Base-by-base conservation (phyloP, 2,113 vertebrate genomes). In the Donacobius atricapilla region DNA sequence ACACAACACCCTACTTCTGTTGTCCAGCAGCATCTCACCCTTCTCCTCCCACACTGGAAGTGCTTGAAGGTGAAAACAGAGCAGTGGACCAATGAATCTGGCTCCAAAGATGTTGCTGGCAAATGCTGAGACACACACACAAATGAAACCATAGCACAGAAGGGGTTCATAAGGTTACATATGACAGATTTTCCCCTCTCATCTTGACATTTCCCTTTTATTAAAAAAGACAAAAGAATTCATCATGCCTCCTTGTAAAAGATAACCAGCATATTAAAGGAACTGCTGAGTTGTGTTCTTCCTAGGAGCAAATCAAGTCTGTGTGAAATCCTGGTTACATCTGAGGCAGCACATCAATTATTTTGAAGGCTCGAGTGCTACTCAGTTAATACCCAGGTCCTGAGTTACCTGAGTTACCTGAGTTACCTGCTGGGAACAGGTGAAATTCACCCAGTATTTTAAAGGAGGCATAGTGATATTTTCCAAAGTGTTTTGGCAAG, bases 401-500 rank as follows among this genome's bases (percentile, higher is more conserved):
- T 56, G 39, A 90, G 72, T 51, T 89, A 71, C 54, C 39, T 90
- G 47, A n/a, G n/a, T n/a, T n/a, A n/a, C 47, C 56, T 56, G 39
- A 90, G 72, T 51, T 89, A 71, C 54, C 39, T 90, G 47, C 89
- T 95, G 83, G 2, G 24, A 79, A 54, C 68, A 86, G 64, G 20
- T 73, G 68, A 92, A 81, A 86, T 93, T 93, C 91, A 89, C 64
- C 56, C 60, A 54, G 64, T 87, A 47, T 92, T 92, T 90, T 94
- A 89, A 92, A 90, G 39, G 71, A 39, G 82, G 39, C 40, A 20
- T 70, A 73, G 56, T 58, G 50, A 66, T 92, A 91, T 94, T 96
- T 95, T 92, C 91, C 35, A 2, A 37, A 83, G 72, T 94, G 93
- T 97, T 97, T 92, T 92, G 86, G 73, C 40, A 56, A 94, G 96